Conservation (phyloP, 2,888 invertebrate species). For the Tupiocoris notatus region DNA sequence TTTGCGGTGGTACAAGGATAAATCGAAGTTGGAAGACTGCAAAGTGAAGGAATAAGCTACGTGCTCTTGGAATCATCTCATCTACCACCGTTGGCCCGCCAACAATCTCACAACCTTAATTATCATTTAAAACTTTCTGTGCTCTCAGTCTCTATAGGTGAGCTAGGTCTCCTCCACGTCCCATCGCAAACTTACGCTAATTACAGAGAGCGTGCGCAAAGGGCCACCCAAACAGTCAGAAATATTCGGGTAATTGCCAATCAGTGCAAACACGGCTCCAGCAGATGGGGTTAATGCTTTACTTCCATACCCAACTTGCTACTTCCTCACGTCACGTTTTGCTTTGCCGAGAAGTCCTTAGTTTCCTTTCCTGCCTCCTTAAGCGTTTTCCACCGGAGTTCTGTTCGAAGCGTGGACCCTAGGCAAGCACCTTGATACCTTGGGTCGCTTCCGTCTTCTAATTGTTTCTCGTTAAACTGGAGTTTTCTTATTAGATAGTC, state of each 20-base stretch:
- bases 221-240: slow-evolving; percentile 39
- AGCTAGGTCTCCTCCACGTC: slow-evolving; percentile 30
- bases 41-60: slow-evolving; percentile 35
- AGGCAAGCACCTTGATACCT: too few species aligned
- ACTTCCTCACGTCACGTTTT: background rate
- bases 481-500: slow-evolving; percentile 37
- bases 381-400: slow-evolving; percentile 15
- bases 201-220: slow-evolving; percentile 33
- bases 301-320: background rate
- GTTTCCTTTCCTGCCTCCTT: too few species aligned
- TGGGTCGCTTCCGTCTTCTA: slow-evolving; percentile 25
- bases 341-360: too few species aligned
- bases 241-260: slow-evolving; percentile 47
- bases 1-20: too few species aligned
- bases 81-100: background rate
- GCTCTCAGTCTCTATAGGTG: slow-evolving; percentile 16
- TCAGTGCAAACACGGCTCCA: slow-evolving; percentile 36
- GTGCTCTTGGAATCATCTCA: slow-evolving; percentile 39
- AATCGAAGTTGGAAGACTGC: too few species aligned
- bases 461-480: slow-evolving; percentile 38
- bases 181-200: slow-evolving; percentile 44
- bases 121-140: slow-evolving; percentile 47
- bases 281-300: slow-evolving; percentile 46
- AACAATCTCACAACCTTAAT: slow-evolving; percentile 29
- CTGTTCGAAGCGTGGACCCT: too few species aligned